A percentile compares a stretch with the other conserved stretches of the same genome.
Conservation (phyloP, 2,797 vertebrate genomes). For the Furcifer pardalis region DNA sequence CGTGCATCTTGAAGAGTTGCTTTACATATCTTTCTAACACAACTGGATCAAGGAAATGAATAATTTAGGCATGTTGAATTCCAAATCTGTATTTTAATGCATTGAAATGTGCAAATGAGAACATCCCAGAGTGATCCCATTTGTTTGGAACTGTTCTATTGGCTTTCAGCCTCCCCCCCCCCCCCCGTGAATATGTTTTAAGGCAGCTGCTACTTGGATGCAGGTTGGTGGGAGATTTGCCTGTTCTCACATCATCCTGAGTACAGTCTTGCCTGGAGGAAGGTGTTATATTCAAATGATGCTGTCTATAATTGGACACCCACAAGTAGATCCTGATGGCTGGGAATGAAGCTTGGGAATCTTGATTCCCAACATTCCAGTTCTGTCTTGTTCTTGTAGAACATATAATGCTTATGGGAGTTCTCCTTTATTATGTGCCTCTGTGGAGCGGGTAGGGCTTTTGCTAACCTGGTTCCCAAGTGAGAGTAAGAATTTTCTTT, state of each 20-base stretch:
- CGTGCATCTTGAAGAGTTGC: not conserved
- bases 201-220: not conserved
- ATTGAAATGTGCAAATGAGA: not conserved
- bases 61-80: not conserved
- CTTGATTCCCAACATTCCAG: conserved; percentile 9
- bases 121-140: not conserved
- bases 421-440: not conserved
- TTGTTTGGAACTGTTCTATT: not conserved
- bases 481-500: not conserved
- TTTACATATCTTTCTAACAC: not conserved
- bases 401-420: not conserved
- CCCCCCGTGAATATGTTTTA: no score
- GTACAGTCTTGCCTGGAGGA: not conserved
- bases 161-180: no score
- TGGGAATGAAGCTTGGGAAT: conserved; percentile 4
- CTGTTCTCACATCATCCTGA: not conserved
- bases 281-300: conserved; percentile 19
- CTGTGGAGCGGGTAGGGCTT: not conserved
- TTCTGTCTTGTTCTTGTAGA: not conserved
- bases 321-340: not conserved
- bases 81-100: not conserved
- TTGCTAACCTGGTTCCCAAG: not conserved
- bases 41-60: not conserved
- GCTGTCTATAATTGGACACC: not conserved
- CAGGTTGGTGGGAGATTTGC: not conserved